These are phyloP conservation scores for Pectinophora gossypiella DNA, from an alignment of 1,140 invertebrate species.

Conservation along the genomic window DNA sequence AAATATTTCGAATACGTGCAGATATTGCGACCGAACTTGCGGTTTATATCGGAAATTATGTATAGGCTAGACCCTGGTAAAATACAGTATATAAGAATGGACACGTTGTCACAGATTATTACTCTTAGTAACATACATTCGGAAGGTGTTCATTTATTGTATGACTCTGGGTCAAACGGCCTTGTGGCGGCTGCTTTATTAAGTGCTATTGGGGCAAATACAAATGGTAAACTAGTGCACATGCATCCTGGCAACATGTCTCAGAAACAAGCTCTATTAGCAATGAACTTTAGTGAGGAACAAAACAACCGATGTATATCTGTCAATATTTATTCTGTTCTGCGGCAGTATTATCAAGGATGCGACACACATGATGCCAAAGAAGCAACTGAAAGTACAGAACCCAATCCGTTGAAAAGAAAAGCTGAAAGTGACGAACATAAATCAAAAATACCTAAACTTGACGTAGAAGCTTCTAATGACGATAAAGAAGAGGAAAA, in stretches of 20 bases:
- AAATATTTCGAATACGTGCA: slow-evolving; percentile 91
- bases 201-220: slow-evolving; percentile 80
- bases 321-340: slow-evolving; percentile 84
- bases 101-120: slow-evolving; percentile 91
- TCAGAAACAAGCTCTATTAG: slow-evolving; percentile 84
- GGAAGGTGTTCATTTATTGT: slow-evolving; percentile 87
- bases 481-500: slow-evolving; percentile 8
- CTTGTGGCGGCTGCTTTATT: slow-evolving; percentile 89
- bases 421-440: slow-evolving; percentile 40
- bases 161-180: slow-evolving; percentile 91
- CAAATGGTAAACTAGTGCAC: slow-evolving; percentile 81
- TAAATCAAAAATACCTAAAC: slow-evolving; percentile 39
- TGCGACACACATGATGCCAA: slow-evolving; percentile 40
- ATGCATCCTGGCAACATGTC: slow-evolving; percentile 87
- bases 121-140: slow-evolving; percentile 87
- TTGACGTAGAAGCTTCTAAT: slow-evolving; percentile 17
- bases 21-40: slow-evolving; percentile 84
- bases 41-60: slow-evolving; percentile 86
- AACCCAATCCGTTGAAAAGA: slow-evolving; percentile 43
- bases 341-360: slow-evolving; percentile 80
- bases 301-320: slow-evolving; percentile 80
- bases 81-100: slow-evolving; percentile 87
- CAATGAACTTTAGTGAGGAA: slow-evolving; percentile 84
- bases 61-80: slow-evolving; percentile 85
- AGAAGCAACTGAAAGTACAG: slow-evolving; percentile 26